Base-by-base conservation (phyloP, 2,888 invertebrate genomes). In the Icerya purchasi region DNA sequence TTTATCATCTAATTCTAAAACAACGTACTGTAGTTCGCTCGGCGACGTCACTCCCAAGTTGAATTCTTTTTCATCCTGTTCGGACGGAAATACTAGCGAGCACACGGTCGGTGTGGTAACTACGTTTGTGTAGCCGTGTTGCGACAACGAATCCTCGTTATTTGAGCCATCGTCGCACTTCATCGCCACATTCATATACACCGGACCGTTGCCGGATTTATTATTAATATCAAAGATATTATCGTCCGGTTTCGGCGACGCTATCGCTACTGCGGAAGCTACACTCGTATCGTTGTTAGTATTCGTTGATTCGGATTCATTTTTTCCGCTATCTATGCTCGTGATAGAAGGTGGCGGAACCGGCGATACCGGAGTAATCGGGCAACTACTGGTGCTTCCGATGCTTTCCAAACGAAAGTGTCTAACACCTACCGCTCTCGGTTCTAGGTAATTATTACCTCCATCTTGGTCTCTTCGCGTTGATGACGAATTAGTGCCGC, bases 351-450 rank as follows among this genome's bases (percentile, higher is more conserved):
- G 51, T 49, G 53, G 57, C 19, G 69, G 36, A 36, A 36, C 69
- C 25, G 71, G 70, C 2, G 72, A 71, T n/a, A 72, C 71, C 10
- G 73, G 71, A 21, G 72, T 70, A 54, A 70, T 65, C 57, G 70
- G 67, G 59, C 72, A 72, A 61, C 73, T 73, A 61, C 70, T 72
- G 19, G 71, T 68, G 57, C 73, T 73, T 22, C 69, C 68, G 50
- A 73, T 64, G 54, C 65, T 65, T 57, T 63, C 64, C n/a, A 66
- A 60, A 2, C 66, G 62, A 36, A 50, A 36, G 2, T 25, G 50
- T 36, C 50, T 20, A 2, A 53, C n/a, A 3, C 2, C 3, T 1
- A 56, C 60, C 19, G 56, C 53, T 53, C 56, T 52, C 18, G 60
- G 60, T 56, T 60, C 60, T 24, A 60, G 20, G n/a, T 60, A 60